Percentiles rank a stretch among this genome's conserved stretches.
These are phyloP conservation scores for Chiloscyllium plagiosum DNA, from an alignment of 2,113 vertebrate species.

Conservation along the genomic window DNA sequence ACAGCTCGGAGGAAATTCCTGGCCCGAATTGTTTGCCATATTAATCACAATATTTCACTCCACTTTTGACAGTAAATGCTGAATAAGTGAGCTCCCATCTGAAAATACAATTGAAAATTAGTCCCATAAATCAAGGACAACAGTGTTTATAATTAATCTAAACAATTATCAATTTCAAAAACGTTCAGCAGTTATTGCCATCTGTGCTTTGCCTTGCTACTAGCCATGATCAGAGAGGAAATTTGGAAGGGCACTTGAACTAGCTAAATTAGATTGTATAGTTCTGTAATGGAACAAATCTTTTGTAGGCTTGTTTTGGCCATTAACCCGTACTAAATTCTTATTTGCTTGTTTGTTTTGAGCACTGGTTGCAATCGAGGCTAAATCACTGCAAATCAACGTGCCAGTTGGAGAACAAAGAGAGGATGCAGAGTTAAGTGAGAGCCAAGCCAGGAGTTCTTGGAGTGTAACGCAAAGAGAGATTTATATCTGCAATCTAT, in stretches of 20 bases:
- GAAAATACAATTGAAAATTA: background rate
- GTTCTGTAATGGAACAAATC: background rate
- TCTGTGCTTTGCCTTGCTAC: background rate
- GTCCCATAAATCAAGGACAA: background rate
- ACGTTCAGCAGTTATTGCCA: background rate
- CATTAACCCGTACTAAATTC: background rate
- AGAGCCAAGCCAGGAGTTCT: background rate
- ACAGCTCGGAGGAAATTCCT: background rate
- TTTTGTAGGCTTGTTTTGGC: background rate
- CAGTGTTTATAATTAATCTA: background rate
- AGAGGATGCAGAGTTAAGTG: background rate
- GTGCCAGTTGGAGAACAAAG: background rate
- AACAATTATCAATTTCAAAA: background rate
- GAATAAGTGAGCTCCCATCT: background rate
- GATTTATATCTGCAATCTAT: background rate
- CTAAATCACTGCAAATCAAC: slow-evolving; percentile 7
- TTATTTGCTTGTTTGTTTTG: slow-evolving; percentile 6
- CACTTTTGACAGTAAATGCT: background rate
- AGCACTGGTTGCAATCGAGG: background rate
- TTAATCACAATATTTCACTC: background rate
- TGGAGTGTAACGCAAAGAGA: background rate
- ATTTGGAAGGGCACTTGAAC: background rate
- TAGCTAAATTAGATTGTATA: background rate
- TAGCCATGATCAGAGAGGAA: background rate
- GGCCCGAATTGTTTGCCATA: background rate